Evolutionary conservation across 2,888 invertebrate genomes (phyloP), one percentile per base, ranked within the genome.

Genomic region (Dromius quadrimaculatus): DNA sequence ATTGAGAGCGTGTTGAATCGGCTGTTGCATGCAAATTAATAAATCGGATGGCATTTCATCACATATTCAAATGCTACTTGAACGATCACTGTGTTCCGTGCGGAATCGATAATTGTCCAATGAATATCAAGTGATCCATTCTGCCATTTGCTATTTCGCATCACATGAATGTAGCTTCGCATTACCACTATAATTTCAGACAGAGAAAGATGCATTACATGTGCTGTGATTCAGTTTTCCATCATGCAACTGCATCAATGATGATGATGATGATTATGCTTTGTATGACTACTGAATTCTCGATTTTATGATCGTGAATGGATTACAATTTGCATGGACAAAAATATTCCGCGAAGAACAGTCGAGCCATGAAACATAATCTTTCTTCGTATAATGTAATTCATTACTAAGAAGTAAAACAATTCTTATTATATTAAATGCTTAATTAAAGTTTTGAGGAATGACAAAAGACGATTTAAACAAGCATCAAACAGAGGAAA

Each of bases 401-500:
- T 64, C 45, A 64, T 64, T 64, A 47, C 28, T 28, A n/a, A 11
- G 15, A 54, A 50, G 23, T 54, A 15, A 15, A 54, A 28, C 8
- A 23, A 54, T n/a, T n/a, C n/a, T n/a, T n/a, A n/a, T n/a, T n/a
- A n/a, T n/a, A 23, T 15, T 28, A 54, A 54, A 54, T 54, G 23
- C 50, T 54, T 54, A 54, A 54, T 54, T 54, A 22, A 54, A 28
- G 50, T 54, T 54, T 15, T 28, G 50, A 41, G 6, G 61, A 41
- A 61, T 41, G 23, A 65, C 65, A 65, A 65, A 65, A 50, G 50
- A 20, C 36, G 50, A 47, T 65, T 64, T 47, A 32, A 34, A 65
- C 65, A 65, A 65, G 65, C 22, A 50, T 50, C 65, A 65, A 65
- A 65, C 47, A 50, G 36, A 65, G 36, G 50, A 64, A 64, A 32